These are phyloP conservation scores for Sternotherus odoratus DNA, from an alignment of 2,797 vertebrate species.

Conservation along the genomic window DNA sequence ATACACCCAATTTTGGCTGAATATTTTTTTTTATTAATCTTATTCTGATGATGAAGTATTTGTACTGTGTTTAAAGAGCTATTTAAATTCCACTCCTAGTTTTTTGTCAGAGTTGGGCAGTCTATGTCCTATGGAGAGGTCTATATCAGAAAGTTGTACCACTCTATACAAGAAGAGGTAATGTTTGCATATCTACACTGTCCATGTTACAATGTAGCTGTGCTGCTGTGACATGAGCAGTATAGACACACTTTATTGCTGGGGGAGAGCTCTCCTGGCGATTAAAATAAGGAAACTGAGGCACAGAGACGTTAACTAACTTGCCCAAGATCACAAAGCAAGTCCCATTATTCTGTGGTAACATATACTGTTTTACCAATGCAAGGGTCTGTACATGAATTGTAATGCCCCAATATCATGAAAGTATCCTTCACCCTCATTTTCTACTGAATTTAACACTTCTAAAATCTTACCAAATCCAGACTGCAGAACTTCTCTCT, in stretches of 20 bases:
- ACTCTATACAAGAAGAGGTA: neutral
- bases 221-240: too few relatives aligned
- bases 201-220: too few relatives aligned
- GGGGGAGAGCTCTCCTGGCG: too few relatives aligned
- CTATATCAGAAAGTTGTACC: neutral
- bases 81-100: accelerated
- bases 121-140: neutral
- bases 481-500: neutral
- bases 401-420: neutral
- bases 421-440: neutral
- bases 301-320: neutral
- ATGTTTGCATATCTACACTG: too few relatives aligned
- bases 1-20: too few relatives aligned
- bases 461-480: neutral
- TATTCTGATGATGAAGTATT: neutral
- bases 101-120: accelerated
- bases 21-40: too few relatives aligned
- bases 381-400: neutral
- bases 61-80: accelerated
- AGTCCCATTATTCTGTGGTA: neutral
- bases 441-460: neutral
- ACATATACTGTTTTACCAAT: neutral
- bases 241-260: too few relatives aligned
- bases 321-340: neutral
- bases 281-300: neutral